These are phyloP conservation scores for Lathronympha strigana DNA, from an alignment of 2,888 invertebrate species.

Conservation along the genomic window DNA sequence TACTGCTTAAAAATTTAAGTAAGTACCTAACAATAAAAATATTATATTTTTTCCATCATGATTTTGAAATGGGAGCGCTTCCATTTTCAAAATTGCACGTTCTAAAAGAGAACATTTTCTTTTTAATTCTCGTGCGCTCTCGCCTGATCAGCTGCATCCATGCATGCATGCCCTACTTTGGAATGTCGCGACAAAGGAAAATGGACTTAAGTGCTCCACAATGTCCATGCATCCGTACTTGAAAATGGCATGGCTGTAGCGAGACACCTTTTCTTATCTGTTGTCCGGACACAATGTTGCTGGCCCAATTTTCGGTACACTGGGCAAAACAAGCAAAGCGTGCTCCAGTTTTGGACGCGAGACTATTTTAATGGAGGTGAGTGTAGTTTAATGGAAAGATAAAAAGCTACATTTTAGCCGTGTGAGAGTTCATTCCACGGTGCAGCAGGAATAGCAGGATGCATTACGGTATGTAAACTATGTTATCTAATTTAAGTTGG, in stretches of 20 bases:
- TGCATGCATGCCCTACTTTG: slow-evolving; percentile 39
- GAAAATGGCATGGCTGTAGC: slow-evolving; percentile 13
- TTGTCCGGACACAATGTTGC: slow-evolving; percentile 32
- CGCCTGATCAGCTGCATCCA: slow-evolving; percentile 38
- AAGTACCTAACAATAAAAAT: too few relatives aligned
- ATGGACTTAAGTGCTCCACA: slow-evolving; percentile 1
- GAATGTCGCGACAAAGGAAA: slow-evolving; percentile 16
- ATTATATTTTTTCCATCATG: too few relatives aligned
- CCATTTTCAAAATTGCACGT: slow-evolving; percentile 35
- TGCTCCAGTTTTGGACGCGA: slow-evolving; percentile 24
- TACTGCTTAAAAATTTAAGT: too few relatives aligned
- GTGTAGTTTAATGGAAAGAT: slow-evolving; percentile 20
- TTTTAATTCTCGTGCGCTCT: slow-evolving; percentile 38
- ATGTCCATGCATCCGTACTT: slow-evolving; percentile 1
- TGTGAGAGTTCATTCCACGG: not conserved
- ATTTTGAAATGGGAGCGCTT: too few relatives aligned
- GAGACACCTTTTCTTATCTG: slow-evolving; percentile 37
- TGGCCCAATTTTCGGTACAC: slow-evolving; percentile 36
- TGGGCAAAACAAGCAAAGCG: slow-evolving; percentile 18
- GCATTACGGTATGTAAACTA: too few relatives aligned
- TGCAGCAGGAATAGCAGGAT: not conserved
- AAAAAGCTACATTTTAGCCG: slow-evolving; percentile 7
- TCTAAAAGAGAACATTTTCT: slow-evolving; percentile 36
- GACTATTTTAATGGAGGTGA: slow-evolving; percentile 19
- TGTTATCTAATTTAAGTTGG: too few relatives aligned